These are phyloP conservation scores for Allygus modestus DNA, from an alignment of 2,888 invertebrate genomes.

Conservation along the genomic window DNA sequence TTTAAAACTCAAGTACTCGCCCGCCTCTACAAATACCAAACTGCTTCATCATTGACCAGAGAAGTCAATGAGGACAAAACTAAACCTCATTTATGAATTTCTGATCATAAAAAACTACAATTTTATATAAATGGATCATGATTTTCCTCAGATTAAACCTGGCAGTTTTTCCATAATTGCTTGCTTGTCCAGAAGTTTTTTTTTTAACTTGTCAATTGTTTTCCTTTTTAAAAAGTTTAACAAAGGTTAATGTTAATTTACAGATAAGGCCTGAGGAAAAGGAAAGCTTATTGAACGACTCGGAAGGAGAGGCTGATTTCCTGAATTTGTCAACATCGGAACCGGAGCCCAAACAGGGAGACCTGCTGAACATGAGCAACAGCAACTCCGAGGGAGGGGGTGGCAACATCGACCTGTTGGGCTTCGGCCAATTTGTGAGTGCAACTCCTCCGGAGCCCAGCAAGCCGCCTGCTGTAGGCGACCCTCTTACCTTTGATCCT, in stretches of 20 bases:
- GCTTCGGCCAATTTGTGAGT: conserved; percentile 74
- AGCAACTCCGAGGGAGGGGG: not conserved
- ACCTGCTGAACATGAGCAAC: conserved; percentile 51
- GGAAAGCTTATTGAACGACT: conserved; percentile 59
- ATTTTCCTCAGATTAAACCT: too few relatives aligned
- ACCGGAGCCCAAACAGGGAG: conserved; percentile 38
- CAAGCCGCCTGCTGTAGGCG: not conserved
- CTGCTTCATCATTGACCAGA: too few relatives aligned
- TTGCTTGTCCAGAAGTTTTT: too few relatives aligned
- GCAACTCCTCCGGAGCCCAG: not conserved
- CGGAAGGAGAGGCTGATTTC: conserved; percentile 58
- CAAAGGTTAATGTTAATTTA: not conserved
- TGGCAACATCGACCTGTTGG: conserved; percentile 80
- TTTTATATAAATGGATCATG: too few relatives aligned
- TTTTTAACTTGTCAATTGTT: too few relatives aligned
- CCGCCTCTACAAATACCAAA: too few relatives aligned
- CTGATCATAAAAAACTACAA: too few relatives aligned
- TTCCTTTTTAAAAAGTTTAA: too few relatives aligned
- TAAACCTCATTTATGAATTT: too few relatives aligned
- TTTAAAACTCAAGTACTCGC: too few relatives aligned
- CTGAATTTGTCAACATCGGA: conserved; percentile 59
- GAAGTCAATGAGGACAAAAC: too few relatives aligned
- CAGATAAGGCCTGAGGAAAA: conserved; percentile 56
- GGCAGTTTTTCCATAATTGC: too few relatives aligned
- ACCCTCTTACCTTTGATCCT: conserved; percentile 64